These are phyloP conservation scores for Phortica okadai DNA, from an alignment of 2,888 invertebrate species.

Conservation along the genomic window DNA sequence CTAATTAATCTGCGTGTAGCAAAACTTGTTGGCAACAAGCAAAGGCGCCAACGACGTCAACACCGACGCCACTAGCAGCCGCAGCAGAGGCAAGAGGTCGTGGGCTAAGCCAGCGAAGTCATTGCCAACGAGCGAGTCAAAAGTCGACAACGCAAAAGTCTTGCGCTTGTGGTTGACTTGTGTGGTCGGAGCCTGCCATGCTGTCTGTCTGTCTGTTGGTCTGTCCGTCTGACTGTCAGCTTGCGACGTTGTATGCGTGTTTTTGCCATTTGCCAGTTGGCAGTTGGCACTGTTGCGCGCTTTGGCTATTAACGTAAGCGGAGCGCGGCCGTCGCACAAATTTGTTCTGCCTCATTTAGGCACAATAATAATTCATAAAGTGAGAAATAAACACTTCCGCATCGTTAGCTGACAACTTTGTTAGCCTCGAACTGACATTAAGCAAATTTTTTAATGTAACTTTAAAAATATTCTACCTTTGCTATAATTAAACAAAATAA, in stretches of 20 bases:
- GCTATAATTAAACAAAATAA: not conserved
- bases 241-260: not conserved
- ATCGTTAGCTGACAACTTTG: not conserved
- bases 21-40: slow-evolving; percentile 39
- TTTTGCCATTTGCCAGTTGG: not conserved
- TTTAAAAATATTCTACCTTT: slow-evolving; percentile 7
- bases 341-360: slow-evolving; percentile 59
- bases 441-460: not conserved
- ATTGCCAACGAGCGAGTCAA: slow-evolving; percentile 3
- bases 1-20: slow-evolving; percentile 71
- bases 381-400: slow-evolving; percentile 48
- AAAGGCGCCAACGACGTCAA: not conserved
- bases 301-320: not conserved
- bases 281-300: slow-evolving; percentile 20
- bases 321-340: not conserved
- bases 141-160: slow-evolving; percentile 10
- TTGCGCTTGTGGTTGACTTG: slow-evolving; percentile 64
- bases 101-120: slow-evolving; percentile 11
- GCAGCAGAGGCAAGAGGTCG: not conserved
- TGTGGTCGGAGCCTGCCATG: not conserved
- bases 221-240: no score
- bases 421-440: not conserved
- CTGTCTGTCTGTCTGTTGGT: not conserved
- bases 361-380: slow-evolving; percentile 65
- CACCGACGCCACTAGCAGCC: not conserved